Percentiles rank a stretch among this genome's conserved stretches.
These are phyloP conservation scores for Rugalucina vietnamica DNA, from an alignment of 2,888 invertebrate genomes.

Conservation along the genomic window DNA sequence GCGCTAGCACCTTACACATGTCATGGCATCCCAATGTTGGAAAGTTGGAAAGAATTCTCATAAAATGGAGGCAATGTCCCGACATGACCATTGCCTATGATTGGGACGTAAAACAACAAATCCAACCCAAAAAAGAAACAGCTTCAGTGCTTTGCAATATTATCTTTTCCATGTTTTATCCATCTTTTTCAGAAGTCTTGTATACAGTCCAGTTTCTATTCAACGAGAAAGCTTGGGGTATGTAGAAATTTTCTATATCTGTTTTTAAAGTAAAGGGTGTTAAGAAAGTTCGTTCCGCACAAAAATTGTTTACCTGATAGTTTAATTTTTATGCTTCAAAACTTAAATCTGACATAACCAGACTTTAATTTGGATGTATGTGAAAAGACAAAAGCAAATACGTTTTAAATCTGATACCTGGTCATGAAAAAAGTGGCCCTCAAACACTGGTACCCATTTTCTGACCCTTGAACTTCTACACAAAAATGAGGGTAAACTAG, in stretches of 20 bases:
- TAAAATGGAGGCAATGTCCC: neutral
- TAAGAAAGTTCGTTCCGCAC: neutral
- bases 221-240: slow-evolving; percentile 68
- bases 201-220: slow-evolving; percentile 48
- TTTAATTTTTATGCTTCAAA: neutral
- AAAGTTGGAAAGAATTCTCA: neutral
- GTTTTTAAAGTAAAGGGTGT: neutral
- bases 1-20: too few species aligned
- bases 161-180: neutral
- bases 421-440: too few species aligned
- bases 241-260: slow-evolving; percentile 16
- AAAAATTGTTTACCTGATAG: neutral
- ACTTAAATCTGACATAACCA: neutral
- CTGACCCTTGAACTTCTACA: too few species aligned
- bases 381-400: neutral
- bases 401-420: neutral
- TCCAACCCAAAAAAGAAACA: neutral
- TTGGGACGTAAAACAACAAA: too few species aligned
- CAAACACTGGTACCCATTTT: too few species aligned
- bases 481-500: too few species aligned
- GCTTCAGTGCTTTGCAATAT: neutral
- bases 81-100: neutral
- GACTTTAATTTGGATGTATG: neutral
- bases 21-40: too few species aligned
- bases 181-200: slow-evolving; percentile 52